phyloP scores from a whole-genome alignment of 2,888 invertebrate species.

The Uloborus plumipes region DNA sequence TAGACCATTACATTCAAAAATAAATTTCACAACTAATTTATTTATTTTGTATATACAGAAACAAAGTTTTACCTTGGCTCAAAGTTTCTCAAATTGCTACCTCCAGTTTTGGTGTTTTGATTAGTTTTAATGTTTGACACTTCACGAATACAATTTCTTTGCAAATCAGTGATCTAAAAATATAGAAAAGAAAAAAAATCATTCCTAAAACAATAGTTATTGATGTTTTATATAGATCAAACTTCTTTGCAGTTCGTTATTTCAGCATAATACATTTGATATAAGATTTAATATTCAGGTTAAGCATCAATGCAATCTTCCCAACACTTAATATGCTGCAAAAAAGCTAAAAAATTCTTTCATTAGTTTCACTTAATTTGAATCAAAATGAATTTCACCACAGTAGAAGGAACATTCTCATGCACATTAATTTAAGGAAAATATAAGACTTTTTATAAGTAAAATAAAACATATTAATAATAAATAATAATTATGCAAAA shows the following conservation, averaged over 20 bases:
- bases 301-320: background rate
- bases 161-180: conserved; percentile 48
- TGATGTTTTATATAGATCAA: background rate
- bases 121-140: conserved; percentile 29
- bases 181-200: background rate
- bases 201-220: background rate
- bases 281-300: background rate
- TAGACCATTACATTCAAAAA: no score
- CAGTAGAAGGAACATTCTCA: no score
- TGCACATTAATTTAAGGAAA: no score
- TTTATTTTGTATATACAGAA: background rate
- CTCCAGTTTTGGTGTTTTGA: conserved; percentile 14
- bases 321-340: background rate
- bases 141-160: conserved; percentile 54
- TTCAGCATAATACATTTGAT: background rate
- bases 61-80: conserved; percentile 22
- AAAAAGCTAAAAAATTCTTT: background rate
- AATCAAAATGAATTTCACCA: background rate
- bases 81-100: conserved; percentile 24
- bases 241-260: background rate
- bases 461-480: no score
- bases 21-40: no score
- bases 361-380: background rate
- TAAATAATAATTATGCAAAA: no score
- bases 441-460: no score